Base-by-base conservation (phyloP, 30 jellyfish, hydroid and myxozoan species). In the Aurelia sp. region DNA sequence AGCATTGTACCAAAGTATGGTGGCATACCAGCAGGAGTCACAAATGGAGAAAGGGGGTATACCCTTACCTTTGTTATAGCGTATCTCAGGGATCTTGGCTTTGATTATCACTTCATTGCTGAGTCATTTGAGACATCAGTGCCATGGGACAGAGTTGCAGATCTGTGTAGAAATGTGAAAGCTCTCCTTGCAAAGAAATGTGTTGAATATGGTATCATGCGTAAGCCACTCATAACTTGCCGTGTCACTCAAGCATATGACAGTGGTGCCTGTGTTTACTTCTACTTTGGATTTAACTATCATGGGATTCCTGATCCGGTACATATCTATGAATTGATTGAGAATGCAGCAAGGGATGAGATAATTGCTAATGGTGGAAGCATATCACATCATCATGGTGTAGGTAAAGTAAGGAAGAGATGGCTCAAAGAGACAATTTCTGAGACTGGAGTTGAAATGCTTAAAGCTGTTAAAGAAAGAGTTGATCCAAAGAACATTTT, bases 61-160 rank as follows among this genome's bases (percentile, higher is more conserved):
- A 93, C 90, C 15, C 89, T 93, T 57, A 93, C 98, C 2, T 93
- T 89, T 77, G 98, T 94, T 40, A 93, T 93, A 19, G 98, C 98
- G 12, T 93, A 93, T 73, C 69, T 93, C 31, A 81, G 98, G 10
- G 98, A 93, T 78, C 96, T 93, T 83, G 98, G 97, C 40, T 76
- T 93, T 71, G 98, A 93, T 33, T 73, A 88, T 73, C 83, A 77
- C 57, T 93, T 78, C 80, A 93, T 93, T 71, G 98, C 97, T 13
- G 98, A 93, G 58, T 93, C 98, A 35, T 93, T 93, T 85, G 98
- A 93, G 65, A 93, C 98, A 47, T 93, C 98, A 4, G 98, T 93
- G 7, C 98, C 98, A 5, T 93, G 98, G 98, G 96, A 93, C 70
- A 90, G 97, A 52, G 98, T 93, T 18, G 20, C 92, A 15, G 96